Base-by-base conservation (phyloP, 2,888 invertebrate genomes). In the Microplitis deprimator region DNA sequence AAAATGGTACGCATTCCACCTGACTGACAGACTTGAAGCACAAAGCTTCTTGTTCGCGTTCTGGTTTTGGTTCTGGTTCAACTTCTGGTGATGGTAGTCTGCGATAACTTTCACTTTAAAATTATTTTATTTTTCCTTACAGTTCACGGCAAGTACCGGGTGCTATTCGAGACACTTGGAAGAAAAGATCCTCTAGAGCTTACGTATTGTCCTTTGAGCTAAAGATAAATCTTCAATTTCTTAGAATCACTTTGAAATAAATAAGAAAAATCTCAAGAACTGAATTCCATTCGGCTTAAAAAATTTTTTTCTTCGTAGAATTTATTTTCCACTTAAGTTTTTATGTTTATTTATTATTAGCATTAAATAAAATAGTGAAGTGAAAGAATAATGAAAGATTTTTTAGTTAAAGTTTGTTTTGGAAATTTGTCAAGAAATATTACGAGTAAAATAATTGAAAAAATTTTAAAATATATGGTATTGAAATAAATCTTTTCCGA, bases 201-300 rank as follows among this genome's bases (percentile, higher is more conserved):
- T 5, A 13, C n/a, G 71, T 61, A 71, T 60, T 39, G 40, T 71
- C 17, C 13, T 71, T 61, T 71, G 62, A 38, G 61, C 62, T 62
- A 59, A 20, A 38, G 39, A 71, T 62, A 68, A 20, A 20, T 17
- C 50, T 69, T 50, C 69, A 69, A 69, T 59, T 69, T 69, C 38
- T 68, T 39, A n/a, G 6, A 62, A 62, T 20, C 13, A 39, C 38
- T n/a, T 39, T 40, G 39, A 29, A 68, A 6, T 40, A n/a, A 68
- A 39, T 68, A n/a, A 13, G 6, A 39, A 29, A 38, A 67, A 20
- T 67, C 67, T 20, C 39, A 5, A 38, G 10, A 38, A 62, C 7
- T 62, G 13, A 50, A 50, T 50, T 13, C 5, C 50, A 50, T 50
- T 50, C 4, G 29, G 29, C 29, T 29, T 29, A 29, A 29, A 4